phyloP scores from a whole-genome alignment of 1,140 invertebrate genomes.

The Calycopis cecrops region DNA sequence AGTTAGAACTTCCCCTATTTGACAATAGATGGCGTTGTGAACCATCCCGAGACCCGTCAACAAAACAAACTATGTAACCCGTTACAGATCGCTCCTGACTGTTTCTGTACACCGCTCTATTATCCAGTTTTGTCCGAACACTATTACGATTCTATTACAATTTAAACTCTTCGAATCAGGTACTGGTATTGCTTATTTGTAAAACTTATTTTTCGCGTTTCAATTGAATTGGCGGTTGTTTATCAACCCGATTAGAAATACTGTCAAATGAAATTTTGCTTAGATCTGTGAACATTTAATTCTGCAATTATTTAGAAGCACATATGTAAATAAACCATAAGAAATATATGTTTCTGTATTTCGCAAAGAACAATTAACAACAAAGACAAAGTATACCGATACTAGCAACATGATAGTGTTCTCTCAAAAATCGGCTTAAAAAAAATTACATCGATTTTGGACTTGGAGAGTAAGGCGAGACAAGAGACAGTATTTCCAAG shows the following conservation, averaged over 20 bases:
- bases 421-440: too few species aligned
- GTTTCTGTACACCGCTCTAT: slow-evolving; percentile 33
- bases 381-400: too few species aligned
- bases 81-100: slow-evolving; percentile 20
- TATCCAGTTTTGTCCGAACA: slow-evolving; percentile 40
- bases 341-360: too few species aligned
- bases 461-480: too few species aligned
- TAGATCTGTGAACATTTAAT: too few species aligned
- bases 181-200: slow-evolving; percentile 70
- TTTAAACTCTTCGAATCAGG: slow-evolving; percentile 51
- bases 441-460: too few species aligned
- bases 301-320: too few species aligned
- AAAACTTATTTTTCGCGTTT: slow-evolving; percentile 27
- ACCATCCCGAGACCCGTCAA: background rate
- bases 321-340: too few species aligned
- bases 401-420: too few species aligned
- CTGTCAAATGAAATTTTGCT: too few species aligned
- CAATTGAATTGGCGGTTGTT: slow-evolving; percentile 12
- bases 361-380: too few species aligned
- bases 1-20: slow-evolving; percentile 1
- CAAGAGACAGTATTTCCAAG: too few species aligned
- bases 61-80: slow-evolving; percentile 17
- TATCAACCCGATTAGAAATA: slow-evolving; percentile 18
- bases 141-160: slow-evolving; percentile 55
- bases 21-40: background rate